Evolutionary conservation across 2,888 invertebrate genomes (phyloP), one percentile per base, ranked within the genome.

Genomic region (Silvanus unidentatus): DNA sequence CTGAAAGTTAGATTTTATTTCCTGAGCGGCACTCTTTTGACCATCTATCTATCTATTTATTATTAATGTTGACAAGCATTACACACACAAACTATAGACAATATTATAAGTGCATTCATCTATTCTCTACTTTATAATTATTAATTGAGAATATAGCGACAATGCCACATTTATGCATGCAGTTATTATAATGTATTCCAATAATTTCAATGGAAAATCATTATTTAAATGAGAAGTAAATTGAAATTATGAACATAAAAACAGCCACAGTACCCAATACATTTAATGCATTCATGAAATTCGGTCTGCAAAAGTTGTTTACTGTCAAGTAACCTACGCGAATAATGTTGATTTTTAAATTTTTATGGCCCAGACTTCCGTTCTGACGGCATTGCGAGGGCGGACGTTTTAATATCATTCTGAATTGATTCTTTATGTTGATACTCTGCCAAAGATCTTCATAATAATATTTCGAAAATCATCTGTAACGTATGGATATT

Each of bases 341-440:
- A 55, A 54, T 56, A 57, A 55, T 50, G 50, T 57, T 55, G 56
- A 49, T 53, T 61, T 59, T 59, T 58, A 58, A 60, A 59, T 55
- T 62, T 63, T 63, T 63, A 62, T 59, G 57, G 55, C 46, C 57
- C 52, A 59, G 59, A 63, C 63, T 62, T 63, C 63, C 63, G 62
- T 49, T 60, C 49, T 48, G 46, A 43, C 49, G 45, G 43, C 46
- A 44, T 45, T 49, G 56, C 54, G 58, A 45, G 50, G 57, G 60
- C 53, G 60, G 54, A 51, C 47, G 49, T 45, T 50, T 54, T 55
- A 53, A 50, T 55, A 53, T 52, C 49, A 53, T 58, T 53, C 55
- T 49, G 53, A 59, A 58, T 55, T 57, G 57, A 58, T 58, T 55
- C 49, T 53, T 49, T 53, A 52, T 48, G 50, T 55, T 57, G 58